Conservation (phyloP, 2,797 vertebrate genomes). For the Champsocephalus gunnari region DNA sequence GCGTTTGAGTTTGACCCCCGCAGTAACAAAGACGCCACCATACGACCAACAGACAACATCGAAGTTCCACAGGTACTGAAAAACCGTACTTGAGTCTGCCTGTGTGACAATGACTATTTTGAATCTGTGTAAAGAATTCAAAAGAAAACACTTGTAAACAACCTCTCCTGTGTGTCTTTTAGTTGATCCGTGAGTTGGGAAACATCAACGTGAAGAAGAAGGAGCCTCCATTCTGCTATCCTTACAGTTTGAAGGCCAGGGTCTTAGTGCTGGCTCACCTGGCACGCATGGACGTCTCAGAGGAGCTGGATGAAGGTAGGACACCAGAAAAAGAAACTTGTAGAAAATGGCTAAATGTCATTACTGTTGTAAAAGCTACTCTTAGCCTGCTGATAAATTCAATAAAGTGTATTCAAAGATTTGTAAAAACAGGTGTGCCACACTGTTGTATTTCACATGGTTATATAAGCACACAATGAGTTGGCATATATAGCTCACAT, state of each 20-base stretch:
- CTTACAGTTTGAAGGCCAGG: constrained; percentile 97
- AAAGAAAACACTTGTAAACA: neutral
- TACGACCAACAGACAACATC: constrained; percentile 96
- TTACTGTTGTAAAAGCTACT: neutral
- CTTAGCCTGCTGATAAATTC: neutral
- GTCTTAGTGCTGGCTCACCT: constrained; percentile 94
- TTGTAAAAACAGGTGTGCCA: no score
- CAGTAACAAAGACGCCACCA: constrained; percentile 98
- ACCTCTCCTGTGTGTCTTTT: constrained; percentile 28
- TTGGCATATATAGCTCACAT: neutral
- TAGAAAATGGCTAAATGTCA: neutral
- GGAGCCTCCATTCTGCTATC: constrained; percentile 97
- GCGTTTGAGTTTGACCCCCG: constrained; percentile 98
- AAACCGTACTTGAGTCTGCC: accelerated
- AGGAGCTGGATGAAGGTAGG: constrained; percentile 95
- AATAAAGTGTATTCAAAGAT: neutral
- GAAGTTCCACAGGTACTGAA: constrained; percentile 94
- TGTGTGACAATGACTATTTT: neutral
- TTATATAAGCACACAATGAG: no score
- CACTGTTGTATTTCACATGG: neutral
- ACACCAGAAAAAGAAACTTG: accelerated
- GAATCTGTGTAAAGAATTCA: neutral
- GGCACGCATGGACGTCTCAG: constrained; percentile 95
- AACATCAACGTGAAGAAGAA: constrained; percentile 99
- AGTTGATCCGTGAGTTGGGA: constrained; percentile 98